Base-by-base conservation (phyloP, 2,797 vertebrate species). In the Lacerta agilis region DNA sequence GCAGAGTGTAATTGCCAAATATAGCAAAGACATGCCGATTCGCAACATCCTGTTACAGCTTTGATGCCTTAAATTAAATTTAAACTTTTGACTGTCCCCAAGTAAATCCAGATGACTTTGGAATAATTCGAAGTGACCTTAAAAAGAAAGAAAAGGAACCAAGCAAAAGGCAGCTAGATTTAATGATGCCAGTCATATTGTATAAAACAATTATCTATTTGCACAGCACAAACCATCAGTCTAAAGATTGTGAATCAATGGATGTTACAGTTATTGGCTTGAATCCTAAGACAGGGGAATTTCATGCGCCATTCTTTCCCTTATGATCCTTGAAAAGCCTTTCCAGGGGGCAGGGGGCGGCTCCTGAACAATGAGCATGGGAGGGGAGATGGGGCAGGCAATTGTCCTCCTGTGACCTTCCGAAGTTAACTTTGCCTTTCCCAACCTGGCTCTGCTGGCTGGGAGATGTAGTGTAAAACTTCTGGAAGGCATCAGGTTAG, bases 21-120 rank as follows among this genome's bases (percentile, higher is more conserved):
- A 4, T 36, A 33, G 61, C 83, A 90, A 82, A 87, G 78, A 77
- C 86, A 82, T 33, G 82, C 86, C 13, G 41, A 85, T 82, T 82
- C 67, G 36, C 71, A 33, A 80, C 82, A 77, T 43, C 0, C 55
- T 1, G 0, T 15, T 8, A 29, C 0, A 6, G 17, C 69, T 76
- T 77, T 11, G 76, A 77, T 0, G 73, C 3, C 45, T 29, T 15
- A 5, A 81, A 76, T 23, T 20, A 45, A 58, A 38, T 0, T 15
- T 69, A 55, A 33, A 83, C 25, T 86, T 20, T 38, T 27, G 27
- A 15, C 1, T 9, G 33, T 61, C 78, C 72, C 84, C 25, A 17
- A 0, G 33, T 72, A 85, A 82, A 91, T 36, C 29, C 58, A n/a
- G 78, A 64, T 0, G 38, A 25, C 1, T 43, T 9, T 7, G 76